Evolutionary conservation across 2,888 invertebrate species (phyloP).

Genomic region (Ctenicera cuprea): DNA sequence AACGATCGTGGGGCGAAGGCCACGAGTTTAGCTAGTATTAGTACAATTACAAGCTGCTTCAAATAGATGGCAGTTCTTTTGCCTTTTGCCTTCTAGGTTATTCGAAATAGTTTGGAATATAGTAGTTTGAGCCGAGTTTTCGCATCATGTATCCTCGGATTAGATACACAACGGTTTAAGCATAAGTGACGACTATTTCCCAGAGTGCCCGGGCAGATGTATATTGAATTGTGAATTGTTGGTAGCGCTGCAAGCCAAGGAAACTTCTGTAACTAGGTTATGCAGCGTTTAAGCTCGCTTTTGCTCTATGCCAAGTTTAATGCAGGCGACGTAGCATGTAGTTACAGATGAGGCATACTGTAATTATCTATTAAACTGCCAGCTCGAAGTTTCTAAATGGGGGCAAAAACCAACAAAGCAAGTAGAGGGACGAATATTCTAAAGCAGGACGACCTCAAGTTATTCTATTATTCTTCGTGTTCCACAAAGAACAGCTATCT

Average conservation of each 20-base stretch:
- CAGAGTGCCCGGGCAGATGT: slow-evolving; percentile 39
- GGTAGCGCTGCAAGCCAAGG: slow-evolving; percentile 41
- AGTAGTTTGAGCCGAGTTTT: slow-evolving; percentile 20
- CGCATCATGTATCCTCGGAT: slow-evolving; percentile 20
- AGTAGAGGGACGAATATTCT: slow-evolving; percentile 5
- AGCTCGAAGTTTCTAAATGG: slow-evolving; percentile 2
- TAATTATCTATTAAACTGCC: slow-evolving; percentile 43
- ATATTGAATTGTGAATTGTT: slow-evolving; percentile 52
- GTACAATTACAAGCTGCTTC: too few species aligned
- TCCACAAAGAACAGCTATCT: slow-evolving; percentile 38
- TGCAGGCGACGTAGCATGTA: slow-evolving; percentile 35
- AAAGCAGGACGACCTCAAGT: slow-evolving; percentile 1
- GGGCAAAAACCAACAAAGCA: slow-evolving; percentile 31
- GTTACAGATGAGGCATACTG: slow-evolving; percentile 38
- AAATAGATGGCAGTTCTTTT: too few species aligned
- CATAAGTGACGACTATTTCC: slow-evolving; percentile 43
- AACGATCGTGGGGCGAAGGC: too few species aligned
- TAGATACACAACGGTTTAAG: slow-evolving; percentile 30
- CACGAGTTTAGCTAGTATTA: too few species aligned
- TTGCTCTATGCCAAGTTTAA: slow-evolving; percentile 36
- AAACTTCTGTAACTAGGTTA: slow-evolving; percentile 48
- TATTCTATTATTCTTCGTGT: slow-evolving; percentile 23
- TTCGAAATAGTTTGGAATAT: slow-evolving; percentile 1
- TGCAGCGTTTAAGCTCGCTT: slow-evolving; percentile 42
- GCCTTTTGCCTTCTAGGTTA: too few species aligned